These are phyloP conservation scores for Thermophis baileyi DNA, from an alignment of 2,113 vertebrate species.

Conservation along the genomic window DNA sequence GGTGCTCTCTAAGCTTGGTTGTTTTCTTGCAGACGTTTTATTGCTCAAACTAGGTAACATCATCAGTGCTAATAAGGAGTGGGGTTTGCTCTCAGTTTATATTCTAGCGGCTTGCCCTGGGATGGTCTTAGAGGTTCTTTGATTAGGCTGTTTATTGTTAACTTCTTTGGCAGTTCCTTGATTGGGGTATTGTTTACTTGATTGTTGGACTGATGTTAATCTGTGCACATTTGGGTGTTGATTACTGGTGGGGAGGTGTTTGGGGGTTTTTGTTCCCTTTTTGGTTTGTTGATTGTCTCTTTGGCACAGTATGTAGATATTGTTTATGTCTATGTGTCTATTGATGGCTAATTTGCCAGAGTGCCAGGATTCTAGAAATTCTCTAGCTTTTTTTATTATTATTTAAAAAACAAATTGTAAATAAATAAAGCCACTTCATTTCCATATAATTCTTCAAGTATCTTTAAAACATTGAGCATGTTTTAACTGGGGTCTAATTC, in stretches of 20 bases:
- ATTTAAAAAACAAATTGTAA: background rate
- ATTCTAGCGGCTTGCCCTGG: background rate
- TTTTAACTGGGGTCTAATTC: background rate
- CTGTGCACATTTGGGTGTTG: background rate
- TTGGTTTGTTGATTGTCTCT: background rate
- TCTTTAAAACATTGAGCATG: background rate
- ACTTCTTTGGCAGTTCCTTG: background rate
- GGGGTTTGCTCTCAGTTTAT: background rate
- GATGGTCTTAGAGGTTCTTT: background rate
- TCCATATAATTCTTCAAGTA: background rate
- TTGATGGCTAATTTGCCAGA: background rate
- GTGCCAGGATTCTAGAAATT: too few species aligned
- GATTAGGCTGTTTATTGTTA: background rate
- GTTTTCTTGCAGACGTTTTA: background rate
- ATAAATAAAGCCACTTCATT: background rate
- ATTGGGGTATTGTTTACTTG: background rate
- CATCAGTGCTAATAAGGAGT: background rate
- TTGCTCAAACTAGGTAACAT: background rate
- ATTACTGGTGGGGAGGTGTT: background rate
- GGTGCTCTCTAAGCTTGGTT: background rate
- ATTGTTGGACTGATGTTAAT: background rate
- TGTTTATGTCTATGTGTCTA: background rate
- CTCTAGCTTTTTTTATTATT: background rate
- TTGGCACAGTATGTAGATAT: background rate
- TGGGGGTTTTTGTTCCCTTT: background rate